Base-by-base conservation (phyloP, 2,888 invertebrate genomes). In the Erannis defoliaria region DNA sequence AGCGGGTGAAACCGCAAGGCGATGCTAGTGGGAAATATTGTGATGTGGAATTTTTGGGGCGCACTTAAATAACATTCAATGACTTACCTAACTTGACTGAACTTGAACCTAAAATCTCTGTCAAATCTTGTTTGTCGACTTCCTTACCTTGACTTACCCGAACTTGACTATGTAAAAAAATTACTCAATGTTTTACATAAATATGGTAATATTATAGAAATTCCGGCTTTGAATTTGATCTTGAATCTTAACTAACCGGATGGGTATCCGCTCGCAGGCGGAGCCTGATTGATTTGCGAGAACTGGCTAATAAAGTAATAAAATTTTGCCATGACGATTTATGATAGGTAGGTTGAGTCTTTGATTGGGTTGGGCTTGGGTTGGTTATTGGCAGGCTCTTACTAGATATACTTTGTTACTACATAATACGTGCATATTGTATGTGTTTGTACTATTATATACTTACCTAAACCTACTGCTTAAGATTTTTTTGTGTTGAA, bases 181-280 rank as follows among this genome's bases (percentile, higher is more conserved):
- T 26, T 50, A 18, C 33, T 55, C 55, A 55, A 60, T 50, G 43
- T n/a, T n/a, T n/a, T n/a, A n/a, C n/a, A n/a, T 33, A 31, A 56
- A 35, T 14, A 8, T 9, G 21, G 8, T 9, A 19, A 18, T 3
- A 5, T 35, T 29, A 21, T 5, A 19, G 23, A 10, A 16, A 33
- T n/a, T 54, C 18, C 43, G 23, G 38, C 21, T n/a, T 18, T 29
- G 12, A 14, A n/a, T 38, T 42, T 40, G 51, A 29, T 51, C 51
- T 51, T 51, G 51, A 51, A 40, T 51, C 16, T 40, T 31, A 50
- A 46, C 14, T 43, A 38, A 19, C 45, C 53, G 46, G 48, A 60
- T 57, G 54, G 18, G 21, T 38, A 40, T 60, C 60, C 60, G 59
- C 48, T 54, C 38, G 21, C 5, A 45, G 29, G 21, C 9, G 38